Evolutionary conservation across 2,888 invertebrate species (phyloP), one percentile per base, ranked within the genome.

Genomic region (Drosophila lacicola): DNA sequence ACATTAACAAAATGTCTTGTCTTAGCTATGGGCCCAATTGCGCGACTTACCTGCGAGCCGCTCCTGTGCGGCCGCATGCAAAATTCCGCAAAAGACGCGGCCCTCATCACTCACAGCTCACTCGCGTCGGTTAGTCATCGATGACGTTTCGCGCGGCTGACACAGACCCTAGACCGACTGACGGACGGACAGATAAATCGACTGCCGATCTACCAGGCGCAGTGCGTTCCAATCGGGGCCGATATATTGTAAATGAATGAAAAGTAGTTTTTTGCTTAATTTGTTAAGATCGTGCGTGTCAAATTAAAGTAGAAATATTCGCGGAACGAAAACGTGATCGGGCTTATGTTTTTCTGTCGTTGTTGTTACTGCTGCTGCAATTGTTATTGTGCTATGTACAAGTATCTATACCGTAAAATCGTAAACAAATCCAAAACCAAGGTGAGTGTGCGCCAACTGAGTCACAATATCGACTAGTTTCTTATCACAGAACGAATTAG

Each of bases 91-190:
- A 10, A 47, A 57, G 25, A 13, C 37, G 37, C 57, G 25, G 29
- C 14, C 17, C 62, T 67, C 78, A 36, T 61, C 65, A 37, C 60
- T 54, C 44, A 50, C 50, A 57, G 25, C 25, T 67, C 51, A 64
- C 66, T 46, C 39, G 41, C 45, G 14, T 19, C 63, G 19, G 53
- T 88, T 88, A 82, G 85, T 82, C 82, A 88, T 79, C 82, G 67
- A 82, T 82, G 82, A 82, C 82, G 82, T 79, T 66, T 82, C 70
- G 82, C 66, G 70, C 61, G 44, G 58, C 71, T 65, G 76, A 70
- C 80, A 70, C 68, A 19, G 44, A 44, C 21, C 21, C 19, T 13
- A 13, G 42, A 56, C 61, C 3, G 51, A 60, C 45, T 9, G 56
- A 62, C 60, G 0, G 39, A 56, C 56, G 3, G 50, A 60, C 34